phyloP scores from a whole-genome alignment of 2,797 vertebrate species.

The Acanthurus lineatus region DNA sequence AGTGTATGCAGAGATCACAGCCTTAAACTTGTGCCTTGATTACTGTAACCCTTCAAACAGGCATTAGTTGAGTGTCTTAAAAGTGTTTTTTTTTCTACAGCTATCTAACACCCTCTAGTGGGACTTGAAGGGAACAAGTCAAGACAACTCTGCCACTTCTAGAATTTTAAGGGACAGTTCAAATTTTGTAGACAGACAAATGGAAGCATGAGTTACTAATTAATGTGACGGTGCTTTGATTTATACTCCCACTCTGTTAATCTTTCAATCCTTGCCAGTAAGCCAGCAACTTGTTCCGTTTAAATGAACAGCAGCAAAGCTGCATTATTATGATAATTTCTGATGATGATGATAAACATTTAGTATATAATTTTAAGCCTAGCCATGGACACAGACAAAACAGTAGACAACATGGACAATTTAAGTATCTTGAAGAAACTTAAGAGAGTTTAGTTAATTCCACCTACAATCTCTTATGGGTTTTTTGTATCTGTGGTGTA shows the following conservation, averaged over 20 bases:
- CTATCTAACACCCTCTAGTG: constrained; percentile 67
- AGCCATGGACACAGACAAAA: too few relatives aligned
- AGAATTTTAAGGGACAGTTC: background rate
- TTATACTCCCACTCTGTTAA: background rate
- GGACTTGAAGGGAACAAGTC: constrained; percentile 9
- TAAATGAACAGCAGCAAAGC: background rate
- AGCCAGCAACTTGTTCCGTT: background rate
- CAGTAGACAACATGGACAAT: too few relatives aligned
- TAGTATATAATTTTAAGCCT: background rate
- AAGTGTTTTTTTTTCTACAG: constrained; percentile 19
- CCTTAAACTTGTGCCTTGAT: constrained; percentile 27
- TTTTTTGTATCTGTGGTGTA: too few relatives aligned
- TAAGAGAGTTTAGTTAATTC: too few relatives aligned
- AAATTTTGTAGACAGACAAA: background rate
- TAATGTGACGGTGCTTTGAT: background rate
- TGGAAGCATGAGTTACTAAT: background rate
- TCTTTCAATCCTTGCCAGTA: background rate
- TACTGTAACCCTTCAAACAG: constrained; percentile 12
- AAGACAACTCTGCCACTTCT: background rate
- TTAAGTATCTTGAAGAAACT: too few relatives aligned
- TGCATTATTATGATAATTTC: background rate
- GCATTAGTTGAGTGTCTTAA: constrained; percentile 6
- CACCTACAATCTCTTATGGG: too few relatives aligned
- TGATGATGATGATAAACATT: background rate
- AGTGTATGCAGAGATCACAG: constrained; percentile 38